Conservation (phyloP, 2,888 invertebrate species). For the Helleia helle region DNA sequence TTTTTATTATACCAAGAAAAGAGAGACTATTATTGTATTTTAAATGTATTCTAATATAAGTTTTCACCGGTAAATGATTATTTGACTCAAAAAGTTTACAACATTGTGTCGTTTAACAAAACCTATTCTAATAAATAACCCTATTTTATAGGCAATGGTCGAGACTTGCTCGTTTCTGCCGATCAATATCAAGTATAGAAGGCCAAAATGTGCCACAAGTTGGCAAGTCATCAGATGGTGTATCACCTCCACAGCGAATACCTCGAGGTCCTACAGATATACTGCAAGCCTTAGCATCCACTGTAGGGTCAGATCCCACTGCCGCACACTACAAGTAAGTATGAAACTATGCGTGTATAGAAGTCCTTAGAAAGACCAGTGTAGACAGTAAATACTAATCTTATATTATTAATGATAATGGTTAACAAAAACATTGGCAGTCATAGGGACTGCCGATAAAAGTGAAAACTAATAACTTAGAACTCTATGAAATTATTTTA, state of each 20-base stretch:
- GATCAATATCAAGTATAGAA: conserved; percentile 45
- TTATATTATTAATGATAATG: too few relatives aligned
- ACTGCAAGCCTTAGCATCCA: conserved; percentile 83
- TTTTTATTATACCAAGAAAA: too few relatives aligned
- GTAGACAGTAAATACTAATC: too few relatives aligned
- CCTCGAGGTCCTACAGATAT: conserved; percentile 87
- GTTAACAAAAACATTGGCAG: too few relatives aligned
- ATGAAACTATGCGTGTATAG: too few relatives aligned
- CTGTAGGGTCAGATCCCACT: conserved; percentile 85
- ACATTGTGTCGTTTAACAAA: background rate
- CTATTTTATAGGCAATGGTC: conserved; percentile 44
- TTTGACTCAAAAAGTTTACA: conserved; percentile 6
- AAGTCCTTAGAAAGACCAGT: too few relatives aligned
- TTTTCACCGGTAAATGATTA: conserved; percentile 32
- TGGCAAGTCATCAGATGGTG: conserved; percentile 48
- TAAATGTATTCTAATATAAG: conserved; percentile 43
- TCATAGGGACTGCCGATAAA: too few relatives aligned
- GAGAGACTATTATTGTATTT: background rate
- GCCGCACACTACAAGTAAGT: conserved; percentile 86
- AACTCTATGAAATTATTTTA: too few relatives aligned
- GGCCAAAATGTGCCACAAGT: conserved; percentile 49
- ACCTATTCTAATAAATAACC: conserved; percentile 8
- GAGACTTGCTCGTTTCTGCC: conserved; percentile 44
- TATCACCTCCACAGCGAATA: conserved; percentile 78
- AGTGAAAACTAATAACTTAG: too few relatives aligned